Percentiles rank a stretch among this genome's conserved stretches.
These are phyloP conservation scores for Trilocha varians DNA, from an alignment of 2,888 invertebrate genomes.

Conservation along the genomic window DNA sequence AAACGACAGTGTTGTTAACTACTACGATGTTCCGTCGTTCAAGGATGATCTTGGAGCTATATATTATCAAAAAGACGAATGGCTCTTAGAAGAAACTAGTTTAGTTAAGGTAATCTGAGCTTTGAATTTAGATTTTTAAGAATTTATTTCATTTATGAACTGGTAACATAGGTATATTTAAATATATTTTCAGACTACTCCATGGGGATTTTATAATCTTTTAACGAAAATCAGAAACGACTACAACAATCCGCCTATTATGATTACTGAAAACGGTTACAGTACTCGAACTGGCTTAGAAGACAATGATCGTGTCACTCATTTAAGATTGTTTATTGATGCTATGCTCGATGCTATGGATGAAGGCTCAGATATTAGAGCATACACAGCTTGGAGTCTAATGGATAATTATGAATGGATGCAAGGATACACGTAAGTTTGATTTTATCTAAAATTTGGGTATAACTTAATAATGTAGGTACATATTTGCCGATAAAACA, in stretches of 20 bases:
- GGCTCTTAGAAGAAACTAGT: constrained; percentile 19
- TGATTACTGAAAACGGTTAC: constrained; percentile 73
- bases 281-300: constrained; percentile 27
- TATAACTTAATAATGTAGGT: too few species aligned
- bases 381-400: too few species aligned
- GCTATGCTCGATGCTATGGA: constrained; percentile 54
- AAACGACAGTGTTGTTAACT: constrained; percentile 21
- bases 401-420: too few species aligned
- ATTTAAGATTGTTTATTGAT: constrained; percentile 42
- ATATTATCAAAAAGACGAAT: constrained; percentile 16
- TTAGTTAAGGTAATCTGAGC: constrained; percentile 13
- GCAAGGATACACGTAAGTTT: constrained; percentile 72
- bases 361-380: constrained; percentile 52
- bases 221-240: constrained; percentile 56
- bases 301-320: constrained; percentile 50
- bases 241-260: constrained; percentile 66
- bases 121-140: background rate
- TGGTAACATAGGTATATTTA: background rate
- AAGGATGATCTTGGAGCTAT: constrained; percentile 21
- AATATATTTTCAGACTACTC: constrained; percentile 27
- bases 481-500: too few species aligned
- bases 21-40: constrained; percentile 21
- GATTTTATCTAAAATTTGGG: too few species aligned
- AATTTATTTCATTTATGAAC: too few species aligned
- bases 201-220: constrained; percentile 71